These are phyloP conservation scores for Trachemys scripta DNA, from an alignment of 2,113 vertebrate species.

Conservation along the genomic window DNA sequence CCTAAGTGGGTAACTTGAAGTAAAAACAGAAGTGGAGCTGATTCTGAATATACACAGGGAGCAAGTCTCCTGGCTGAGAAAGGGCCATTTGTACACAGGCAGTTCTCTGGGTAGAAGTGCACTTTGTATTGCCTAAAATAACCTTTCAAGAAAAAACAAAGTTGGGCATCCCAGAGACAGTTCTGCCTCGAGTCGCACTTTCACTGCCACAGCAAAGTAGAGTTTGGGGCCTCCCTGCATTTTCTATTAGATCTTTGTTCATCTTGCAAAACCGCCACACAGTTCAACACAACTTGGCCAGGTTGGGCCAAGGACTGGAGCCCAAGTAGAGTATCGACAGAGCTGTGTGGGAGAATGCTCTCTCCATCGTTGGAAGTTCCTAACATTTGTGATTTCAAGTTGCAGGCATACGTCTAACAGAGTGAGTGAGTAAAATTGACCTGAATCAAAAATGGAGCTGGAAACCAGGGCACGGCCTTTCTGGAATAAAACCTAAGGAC, in stretches of 20 bases:
- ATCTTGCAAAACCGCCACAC: background rate
- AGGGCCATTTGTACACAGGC: background rate
- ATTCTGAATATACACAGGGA: fast-evolving
- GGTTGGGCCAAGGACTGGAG: background rate
- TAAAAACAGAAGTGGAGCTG: background rate
- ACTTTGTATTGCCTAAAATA: background rate
- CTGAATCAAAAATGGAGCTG: background rate
- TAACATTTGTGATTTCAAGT: background rate
- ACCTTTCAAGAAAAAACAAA: background rate
- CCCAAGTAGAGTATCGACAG: background rate
- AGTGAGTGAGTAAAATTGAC: background rate
- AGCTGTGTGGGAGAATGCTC: background rate
- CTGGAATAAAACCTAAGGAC: background rate
- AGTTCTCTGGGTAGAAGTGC: background rate
- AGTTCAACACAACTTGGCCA: fast-evolving
- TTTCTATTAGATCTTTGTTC: background rate
- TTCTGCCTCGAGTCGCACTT: no score
- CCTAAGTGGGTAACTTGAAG: background rate
- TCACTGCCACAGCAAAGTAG: background rate
- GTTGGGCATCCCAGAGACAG: background rate
- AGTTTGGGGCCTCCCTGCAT: background rate
- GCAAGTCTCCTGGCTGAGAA: background rate
- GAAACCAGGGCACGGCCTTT: background rate
- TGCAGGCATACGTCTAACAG: fast-evolving
- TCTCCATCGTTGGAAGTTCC: background rate